A percentile compares a stretch with the other conserved stretches of the same genome.
Conservation (phyloP, 2,888 invertebrate genomes). For the Eupsilia transversa region DNA sequence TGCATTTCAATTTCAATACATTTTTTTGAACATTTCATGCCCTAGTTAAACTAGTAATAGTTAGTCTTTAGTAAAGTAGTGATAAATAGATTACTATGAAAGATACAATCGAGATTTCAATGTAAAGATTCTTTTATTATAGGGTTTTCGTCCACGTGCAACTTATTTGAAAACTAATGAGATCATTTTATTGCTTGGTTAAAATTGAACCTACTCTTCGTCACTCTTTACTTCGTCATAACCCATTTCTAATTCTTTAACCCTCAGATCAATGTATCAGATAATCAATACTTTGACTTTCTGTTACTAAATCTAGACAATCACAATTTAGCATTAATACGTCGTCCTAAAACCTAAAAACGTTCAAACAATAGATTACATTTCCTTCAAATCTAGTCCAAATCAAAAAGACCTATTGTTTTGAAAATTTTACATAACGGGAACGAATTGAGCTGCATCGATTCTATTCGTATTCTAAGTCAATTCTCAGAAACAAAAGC, state of each 20-base stretch:
- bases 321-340: slow-evolving; percentile 32
- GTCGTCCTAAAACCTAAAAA: slow-evolving; percentile 17
- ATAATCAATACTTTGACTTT: too few relatives aligned
- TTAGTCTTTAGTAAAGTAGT: too few relatives aligned
- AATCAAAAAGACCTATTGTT: slow-evolving; percentile 54
- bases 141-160: background rate
- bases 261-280: too few relatives aligned
- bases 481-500: slow-evolving; percentile 46
- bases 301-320: slow-evolving; percentile 9
- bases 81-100: too few relatives aligned
- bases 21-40: background rate
- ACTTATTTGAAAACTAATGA: background rate
- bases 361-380: slow-evolving; percentile 39
- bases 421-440: slow-evolving; percentile 57
- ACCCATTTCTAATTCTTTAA: too few relatives aligned
- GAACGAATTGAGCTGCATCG: slow-evolving; percentile 40
- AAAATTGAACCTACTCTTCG: too few relatives aligned
- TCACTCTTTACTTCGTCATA: too few relatives aligned
- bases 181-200: background rate
- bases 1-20: background rate
- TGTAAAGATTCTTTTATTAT: background rate
- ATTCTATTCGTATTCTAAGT: slow-evolving; percentile 32
- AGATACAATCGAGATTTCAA: background rate
- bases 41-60: too few relatives aligned
- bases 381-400: slow-evolving; percentile 34